Evolutionary conservation across 1,140 invertebrate genomes (phyloP), one percentile per base, ranked within the genome.

Genomic region (Paraescarpia echinospica): DNA sequence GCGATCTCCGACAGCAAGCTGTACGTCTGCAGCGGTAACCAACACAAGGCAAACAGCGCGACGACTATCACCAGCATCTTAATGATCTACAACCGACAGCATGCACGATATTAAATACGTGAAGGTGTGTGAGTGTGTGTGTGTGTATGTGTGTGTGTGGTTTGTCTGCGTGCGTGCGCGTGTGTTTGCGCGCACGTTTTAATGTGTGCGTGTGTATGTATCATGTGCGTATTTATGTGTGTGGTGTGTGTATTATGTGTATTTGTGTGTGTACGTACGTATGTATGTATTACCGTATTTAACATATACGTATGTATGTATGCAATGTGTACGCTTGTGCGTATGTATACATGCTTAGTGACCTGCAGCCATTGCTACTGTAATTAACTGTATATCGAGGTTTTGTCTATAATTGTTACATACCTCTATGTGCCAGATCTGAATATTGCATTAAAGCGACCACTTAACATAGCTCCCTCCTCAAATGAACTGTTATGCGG

Each of bases 61-160:
- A 96, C 96, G 59, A 96, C 96, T 33, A 96, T 95, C 33, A 96
- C 95, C 91, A 96, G 93, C 96, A 96, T 96, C 92, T 96, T 96
- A 12, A 96, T 95, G 14, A 96, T 95, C 96, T 96, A 94, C 34
- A 94, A 94, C 9, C 6, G 33, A 90, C 35, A 77, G 18, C 22
- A 77, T 18, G 33, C 90, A 90, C 9, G 35, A 31, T 33, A 34
- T 90, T 90, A n/a, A n/a, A 34, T 90, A n/a, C n/a, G n/a, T n/a
- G n/a, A n/a, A n/a, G n/a, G n/a, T n/a, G n/a, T n/a, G n/a, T n/a
- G n/a, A n/a, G n/a, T n/a, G n/a, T n/a, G n/a, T n/a, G 8, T 89
- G 8, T 89, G 18, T 89, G 18, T 89, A 34, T 89, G 8, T 89
- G 18, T 89, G 18, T 89, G 18, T 89, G 18, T 89, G 18, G n/a